phyloP scores from a whole-genome alignment of 2,113 vertebrate genomes.

The Amphilophus citrinellus region DNA sequence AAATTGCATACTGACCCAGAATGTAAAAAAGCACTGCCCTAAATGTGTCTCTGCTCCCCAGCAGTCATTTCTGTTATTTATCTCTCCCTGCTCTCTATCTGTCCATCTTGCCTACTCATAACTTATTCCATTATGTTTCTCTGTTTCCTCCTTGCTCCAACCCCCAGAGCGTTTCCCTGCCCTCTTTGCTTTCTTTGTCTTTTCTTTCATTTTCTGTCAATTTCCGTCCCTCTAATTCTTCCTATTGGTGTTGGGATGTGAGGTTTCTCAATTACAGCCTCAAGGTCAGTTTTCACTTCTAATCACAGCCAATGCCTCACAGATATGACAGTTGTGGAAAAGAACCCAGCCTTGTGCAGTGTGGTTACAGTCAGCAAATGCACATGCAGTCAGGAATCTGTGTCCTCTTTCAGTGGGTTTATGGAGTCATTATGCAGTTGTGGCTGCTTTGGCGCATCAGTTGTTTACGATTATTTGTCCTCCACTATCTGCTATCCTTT shows the following conservation, averaged over 20 bases:
- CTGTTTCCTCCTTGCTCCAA: conserved; percentile 4
- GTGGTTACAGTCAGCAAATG: not conserved
- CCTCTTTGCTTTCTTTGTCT: conserved; percentile 25
- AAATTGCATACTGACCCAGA: not conserved
- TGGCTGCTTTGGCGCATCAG: not conserved
- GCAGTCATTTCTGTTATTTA: conserved; percentile 44
- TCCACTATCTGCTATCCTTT: conserved; percentile 6
- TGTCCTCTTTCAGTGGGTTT: not conserved
- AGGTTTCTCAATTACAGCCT: conserved; percentile 11
- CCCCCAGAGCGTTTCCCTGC: not conserved
- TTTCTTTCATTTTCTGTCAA: conserved; percentile 16
- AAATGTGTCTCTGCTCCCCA: conserved; percentile 29
- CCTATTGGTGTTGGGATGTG: not conserved
- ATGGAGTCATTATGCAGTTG: not conserved
- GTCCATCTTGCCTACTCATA: conserved; percentile 59
- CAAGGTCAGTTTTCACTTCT: conserved; percentile 47
- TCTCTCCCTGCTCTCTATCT: conserved; percentile 46
- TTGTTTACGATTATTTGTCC: conserved; percentile 42
- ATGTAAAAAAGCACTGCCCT: conserved; percentile 24
- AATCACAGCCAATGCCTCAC: conserved; percentile 10
- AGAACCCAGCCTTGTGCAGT: conserved; percentile 17
- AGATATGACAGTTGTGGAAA: not conserved
- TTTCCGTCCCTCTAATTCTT: conserved; percentile 35
- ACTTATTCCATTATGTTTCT: conserved; percentile 57
- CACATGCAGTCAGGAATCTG: not conserved